Conservation (phyloP, 2,888 invertebrate species). For the Folsomia manolachei region DNA sequence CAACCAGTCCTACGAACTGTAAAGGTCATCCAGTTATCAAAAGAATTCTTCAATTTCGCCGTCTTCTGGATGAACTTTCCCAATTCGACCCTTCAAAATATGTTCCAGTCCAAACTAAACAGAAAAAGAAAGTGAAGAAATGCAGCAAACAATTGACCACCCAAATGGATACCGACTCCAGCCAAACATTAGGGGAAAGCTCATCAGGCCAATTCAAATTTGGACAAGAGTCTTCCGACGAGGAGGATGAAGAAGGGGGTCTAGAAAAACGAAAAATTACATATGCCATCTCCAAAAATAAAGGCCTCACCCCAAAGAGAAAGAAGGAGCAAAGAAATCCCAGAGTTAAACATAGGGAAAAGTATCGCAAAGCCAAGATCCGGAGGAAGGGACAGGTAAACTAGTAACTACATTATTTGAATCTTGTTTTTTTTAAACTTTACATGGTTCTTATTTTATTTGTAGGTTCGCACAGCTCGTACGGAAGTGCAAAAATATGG, state of each 20-base stretch:
- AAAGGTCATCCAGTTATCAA: slow-evolving; percentile 88
- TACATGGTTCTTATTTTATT: neutral
- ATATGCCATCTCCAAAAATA: slow-evolving; percentile 93
- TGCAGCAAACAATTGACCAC: slow-evolving; percentile 15
- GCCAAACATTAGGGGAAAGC: slow-evolving; percentile 53
- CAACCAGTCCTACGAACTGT: slow-evolving; percentile 53
- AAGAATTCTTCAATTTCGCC: slow-evolving; percentile 74
- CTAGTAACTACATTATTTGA: slow-evolving; percentile 36
- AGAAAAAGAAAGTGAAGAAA: slow-evolving; percentile 39
- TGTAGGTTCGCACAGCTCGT: slow-evolving; percentile 70
- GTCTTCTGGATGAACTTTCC: slow-evolving; percentile 68
- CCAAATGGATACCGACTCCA: slow-evolving; percentile 26
- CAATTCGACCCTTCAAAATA: slow-evolving; percentile 42
- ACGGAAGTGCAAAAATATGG: slow-evolving; percentile 78
- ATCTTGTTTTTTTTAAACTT: neutral
- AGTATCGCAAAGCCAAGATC: slow-evolving; percentile 87
- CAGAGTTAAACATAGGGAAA: slow-evolving; percentile 87
- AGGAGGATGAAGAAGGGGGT: slow-evolving; percentile 40
- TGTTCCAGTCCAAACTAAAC: slow-evolving; percentile 34
- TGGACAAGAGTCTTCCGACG: slow-evolving; percentile 16
- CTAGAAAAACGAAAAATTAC: slow-evolving; percentile 77
- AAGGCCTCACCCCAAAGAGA: slow-evolving; percentile 83
- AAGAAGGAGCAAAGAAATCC: slow-evolving; percentile 93
- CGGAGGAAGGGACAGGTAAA: slow-evolving; percentile 86
- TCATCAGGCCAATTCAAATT: slow-evolving; percentile 52